Evolutionary conservation across 2,888 invertebrate species (phyloP).

Genomic region (Tribolium freemani): DNA sequence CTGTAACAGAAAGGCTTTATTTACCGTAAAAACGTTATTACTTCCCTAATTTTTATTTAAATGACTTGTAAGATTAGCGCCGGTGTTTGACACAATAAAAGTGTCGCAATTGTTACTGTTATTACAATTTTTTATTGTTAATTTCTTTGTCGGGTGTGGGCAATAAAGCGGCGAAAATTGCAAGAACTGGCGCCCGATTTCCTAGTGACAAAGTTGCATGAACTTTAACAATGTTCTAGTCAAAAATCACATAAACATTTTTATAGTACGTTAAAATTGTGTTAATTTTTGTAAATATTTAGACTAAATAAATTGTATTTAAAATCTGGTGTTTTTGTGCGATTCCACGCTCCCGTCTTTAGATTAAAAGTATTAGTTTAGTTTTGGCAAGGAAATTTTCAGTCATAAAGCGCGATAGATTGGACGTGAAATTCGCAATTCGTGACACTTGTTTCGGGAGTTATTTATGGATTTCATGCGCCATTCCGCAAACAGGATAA

Average conservation of each 20-base stretch:
- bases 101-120: too few species aligned
- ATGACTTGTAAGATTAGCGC: not conserved
- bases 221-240: conserved; percentile 39
- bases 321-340: conserved; percentile 7
- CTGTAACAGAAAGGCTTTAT: not conserved
- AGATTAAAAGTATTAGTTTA: conserved; percentile 6
- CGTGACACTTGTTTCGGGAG: conserved; percentile 12
- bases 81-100: not conserved
- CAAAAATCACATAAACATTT: conserved; percentile 38
- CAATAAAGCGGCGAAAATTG: not conserved
- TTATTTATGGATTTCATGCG: conserved; percentile 28
- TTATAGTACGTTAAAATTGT: conserved; percentile 39
- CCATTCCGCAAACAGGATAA: conserved; percentile 32
- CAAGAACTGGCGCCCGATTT: conserved; percentile 14
- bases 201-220: conserved; percentile 13
- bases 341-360: too few species aligned
- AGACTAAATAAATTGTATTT: conserved; percentile 40
- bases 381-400: not conserved
- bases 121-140: not conserved
- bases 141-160: not conserved
- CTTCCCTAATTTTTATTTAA: not conserved
- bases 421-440: conserved; percentile 14
- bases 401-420: conserved; percentile 9
- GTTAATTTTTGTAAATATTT: conserved; percentile 40
- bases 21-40: not conserved